These are phyloP conservation scores for Malurus alboscapulatus DNA, from an alignment of 2,113 vertebrate species.

Conservation along the genomic window DNA sequence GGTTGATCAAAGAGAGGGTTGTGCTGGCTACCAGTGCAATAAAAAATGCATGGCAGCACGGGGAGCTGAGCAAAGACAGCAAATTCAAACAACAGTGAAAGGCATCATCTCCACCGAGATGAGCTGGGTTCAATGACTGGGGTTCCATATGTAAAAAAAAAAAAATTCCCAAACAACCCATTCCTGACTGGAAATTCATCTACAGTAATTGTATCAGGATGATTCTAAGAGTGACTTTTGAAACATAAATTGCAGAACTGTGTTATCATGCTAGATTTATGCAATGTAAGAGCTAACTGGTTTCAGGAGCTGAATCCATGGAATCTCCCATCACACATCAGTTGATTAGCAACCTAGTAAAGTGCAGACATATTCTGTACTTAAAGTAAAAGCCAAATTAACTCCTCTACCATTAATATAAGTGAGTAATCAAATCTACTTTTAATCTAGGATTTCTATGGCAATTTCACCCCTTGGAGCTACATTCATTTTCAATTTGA, in stretches of 20 bases:
- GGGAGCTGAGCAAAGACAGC: neutral
- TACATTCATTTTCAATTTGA: neutral
- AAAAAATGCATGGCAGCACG: neutral
- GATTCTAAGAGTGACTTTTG: constrained; percentile 1
- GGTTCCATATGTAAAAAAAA: neutral
- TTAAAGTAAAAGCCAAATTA: constrained; percentile 41
- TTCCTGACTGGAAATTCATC: neutral
- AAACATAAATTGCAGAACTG: constrained; percentile 37
- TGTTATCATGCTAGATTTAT: neutral
- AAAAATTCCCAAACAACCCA: neutral
- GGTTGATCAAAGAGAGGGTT: neutral
- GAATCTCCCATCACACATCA: neutral
- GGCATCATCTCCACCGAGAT: neutral
- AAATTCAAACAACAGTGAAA: neutral
- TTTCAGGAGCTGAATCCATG: constrained; percentile 1
- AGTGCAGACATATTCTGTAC: constrained; percentile 13
- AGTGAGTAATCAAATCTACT: constrained; percentile 14
- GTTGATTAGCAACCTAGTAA: neutral
- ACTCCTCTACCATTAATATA: neutral
- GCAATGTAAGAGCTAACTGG: neutral
- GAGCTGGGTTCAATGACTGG: neutral
- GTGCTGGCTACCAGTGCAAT: neutral
- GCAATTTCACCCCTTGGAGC: neutral
- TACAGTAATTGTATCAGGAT: constrained; percentile 7
- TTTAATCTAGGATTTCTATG: neutral